These are phyloP conservation scores for Eucera pruinosa DNA, from an alignment of 2,888 invertebrate genomes.

Conservation along the genomic window DNA sequence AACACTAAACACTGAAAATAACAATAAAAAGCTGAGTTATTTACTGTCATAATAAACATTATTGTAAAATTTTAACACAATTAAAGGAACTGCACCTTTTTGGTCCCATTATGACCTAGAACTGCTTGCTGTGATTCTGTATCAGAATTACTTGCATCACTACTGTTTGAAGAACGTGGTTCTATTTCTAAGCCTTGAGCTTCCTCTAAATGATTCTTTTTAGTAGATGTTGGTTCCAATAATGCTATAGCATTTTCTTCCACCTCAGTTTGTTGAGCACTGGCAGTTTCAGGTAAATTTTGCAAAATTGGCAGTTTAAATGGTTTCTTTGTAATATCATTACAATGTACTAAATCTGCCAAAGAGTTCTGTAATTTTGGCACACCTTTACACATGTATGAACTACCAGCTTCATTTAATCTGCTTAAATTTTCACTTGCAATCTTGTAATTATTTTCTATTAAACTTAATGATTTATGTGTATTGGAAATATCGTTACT, in stretches of 20 bases:
- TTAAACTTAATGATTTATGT: constrained; percentile 34
- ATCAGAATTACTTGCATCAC: constrained; percentile 81
- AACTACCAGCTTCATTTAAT: constrained; percentile 30
- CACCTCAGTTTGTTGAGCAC: constrained; percentile 73
- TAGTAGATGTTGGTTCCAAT: constrained; percentile 70
- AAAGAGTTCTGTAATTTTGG: constrained; percentile 39
- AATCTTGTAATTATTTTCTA: constrained; percentile 55
- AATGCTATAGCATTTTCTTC: constrained; percentile 78
- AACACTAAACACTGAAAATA: constrained; percentile 10
- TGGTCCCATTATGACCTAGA: constrained; percentile 69
- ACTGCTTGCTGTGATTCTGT: constrained; percentile 79
- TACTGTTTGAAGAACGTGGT: constrained; percentile 77
- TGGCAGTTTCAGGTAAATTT: constrained; percentile 73
- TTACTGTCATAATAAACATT: neutral
- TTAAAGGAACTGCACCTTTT: constrained; percentile 68
- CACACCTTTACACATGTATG: constrained; percentile 43
- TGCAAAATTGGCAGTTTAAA: constrained; percentile 81
- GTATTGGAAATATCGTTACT: constrained; percentile 29
- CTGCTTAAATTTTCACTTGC: constrained; percentile 36
- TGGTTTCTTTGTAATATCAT: constrained; percentile 62
- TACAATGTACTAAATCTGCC: constrained; percentile 36
- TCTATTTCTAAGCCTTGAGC: constrained; percentile 75
- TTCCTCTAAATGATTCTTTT: constrained; percentile 69
- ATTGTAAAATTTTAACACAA: constrained; percentile 23
- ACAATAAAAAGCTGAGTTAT: neutral